Evolutionary conservation across 2,113 vertebrate species (phyloP).

Genomic region (Crypturellus undulatus): DNA sequence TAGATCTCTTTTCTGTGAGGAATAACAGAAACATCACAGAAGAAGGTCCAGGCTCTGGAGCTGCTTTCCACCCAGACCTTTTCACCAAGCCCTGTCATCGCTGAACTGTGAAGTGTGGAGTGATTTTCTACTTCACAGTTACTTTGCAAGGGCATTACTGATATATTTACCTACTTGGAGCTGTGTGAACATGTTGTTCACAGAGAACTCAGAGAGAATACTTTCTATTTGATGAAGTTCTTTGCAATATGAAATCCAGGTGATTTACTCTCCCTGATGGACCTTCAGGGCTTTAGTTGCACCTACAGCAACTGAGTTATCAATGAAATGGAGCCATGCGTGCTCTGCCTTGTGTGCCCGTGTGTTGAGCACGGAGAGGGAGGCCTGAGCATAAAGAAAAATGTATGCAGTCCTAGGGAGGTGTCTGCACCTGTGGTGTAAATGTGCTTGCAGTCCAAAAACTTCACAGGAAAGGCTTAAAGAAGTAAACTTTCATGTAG

Average conservation of each 20-base stretch:
- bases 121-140: not conserved
- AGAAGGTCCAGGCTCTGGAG: not conserved
- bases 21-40: not conserved
- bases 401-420: not conserved
- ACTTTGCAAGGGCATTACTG: conserved; percentile 1
- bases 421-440: not conserved
- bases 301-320: not conserved
- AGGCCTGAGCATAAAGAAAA: not conserved
- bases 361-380: not conserved
- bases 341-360: not conserved
- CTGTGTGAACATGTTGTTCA: not conserved
- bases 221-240: not conserved
- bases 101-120: not conserved
- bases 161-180: conserved; percentile 12
- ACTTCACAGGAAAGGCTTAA: not conserved
- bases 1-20: not conserved
- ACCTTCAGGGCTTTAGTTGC: not conserved
- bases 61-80: not conserved
- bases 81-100: not conserved
- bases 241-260: not conserved
- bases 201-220: not conserved
- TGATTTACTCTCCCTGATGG: not conserved
- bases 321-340: not conserved
- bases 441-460: conserved; percentile 10
- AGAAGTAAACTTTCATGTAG: not conserved